phyloP scores from a whole-genome alignment of 2,888 invertebrate genomes.

The Drosophila kuntzei region DNA sequence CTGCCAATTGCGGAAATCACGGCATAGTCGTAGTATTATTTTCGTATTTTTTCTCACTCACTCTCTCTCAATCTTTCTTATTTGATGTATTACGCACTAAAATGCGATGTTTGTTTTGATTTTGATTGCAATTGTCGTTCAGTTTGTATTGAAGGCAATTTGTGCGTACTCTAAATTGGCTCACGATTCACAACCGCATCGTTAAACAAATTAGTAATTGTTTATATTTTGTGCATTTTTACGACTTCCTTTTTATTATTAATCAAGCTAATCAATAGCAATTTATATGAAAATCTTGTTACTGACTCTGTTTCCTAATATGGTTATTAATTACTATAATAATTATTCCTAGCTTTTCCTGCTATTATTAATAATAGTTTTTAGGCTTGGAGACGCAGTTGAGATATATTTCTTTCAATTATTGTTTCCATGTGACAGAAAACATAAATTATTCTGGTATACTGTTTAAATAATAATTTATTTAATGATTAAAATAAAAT shows the following conservation, averaged over 20 bases:
- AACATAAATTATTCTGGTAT: no score
- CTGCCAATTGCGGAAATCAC: constrained; percentile 53
- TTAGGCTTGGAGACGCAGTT: not conserved
- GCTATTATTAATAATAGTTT: not conserved
- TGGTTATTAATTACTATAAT: constrained; percentile 21
- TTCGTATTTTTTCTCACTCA: not conserved
- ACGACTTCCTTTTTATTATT: constrained; percentile 45
- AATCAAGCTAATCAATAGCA: constrained; percentile 29
- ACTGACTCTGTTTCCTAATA: constrained; percentile 34
- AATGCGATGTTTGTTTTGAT: constrained; percentile 29
- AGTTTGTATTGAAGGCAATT: constrained; percentile 25
- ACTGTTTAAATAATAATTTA: no score
- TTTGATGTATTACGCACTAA: constrained; percentile 38
- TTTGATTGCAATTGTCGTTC: constrained; percentile 47
- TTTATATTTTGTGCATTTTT: constrained; percentile 20
- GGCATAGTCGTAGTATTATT: constrained; percentile 5
- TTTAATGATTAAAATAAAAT: no score
- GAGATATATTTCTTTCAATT: not conserved
- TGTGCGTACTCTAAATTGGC: constrained; percentile 23
- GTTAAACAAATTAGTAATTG: constrained; percentile 6
- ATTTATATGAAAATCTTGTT: constrained; percentile 43
- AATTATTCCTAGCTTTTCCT: constrained; percentile 5
- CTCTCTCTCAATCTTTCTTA: constrained; percentile 4
- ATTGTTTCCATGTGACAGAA: not conserved
- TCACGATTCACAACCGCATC: constrained; percentile 13